Base-by-base conservation (phyloP, 2,888 invertebrate genomes). In the Drosophila neonasuta region DNA sequence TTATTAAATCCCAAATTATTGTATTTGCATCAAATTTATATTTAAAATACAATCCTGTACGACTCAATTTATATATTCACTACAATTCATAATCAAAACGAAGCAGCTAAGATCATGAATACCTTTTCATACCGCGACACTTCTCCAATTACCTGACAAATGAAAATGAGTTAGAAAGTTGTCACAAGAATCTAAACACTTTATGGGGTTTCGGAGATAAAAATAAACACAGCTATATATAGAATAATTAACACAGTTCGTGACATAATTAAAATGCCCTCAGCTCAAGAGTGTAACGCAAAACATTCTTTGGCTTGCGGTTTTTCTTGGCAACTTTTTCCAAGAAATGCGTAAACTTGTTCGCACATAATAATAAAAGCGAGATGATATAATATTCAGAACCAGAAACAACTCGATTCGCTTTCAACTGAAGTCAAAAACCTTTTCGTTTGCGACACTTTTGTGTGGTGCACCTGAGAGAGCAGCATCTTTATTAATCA, bases 401-500 rank as follows among this genome's bases (percentile, higher is more conserved):
- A 30, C 13, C 0, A 10, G 13, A 46, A 13, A 46, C 9, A 34
- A n/a, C 32, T n/a, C 11, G 13, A 44, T 20, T 32, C 15, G 17
- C 44, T 32, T 44, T 44, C 15, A 55, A n/a, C 3, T 34, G 1
- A 6, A 13, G 13, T 6, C 2, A 15, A 15, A 41, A 41, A 36
- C 11, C 4, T 36, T 36, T 36, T 32, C 39, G 11, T 3, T 41
- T 41, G 7, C 9, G 48, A 63, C 52, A 68, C n/a, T 52, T 77
- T 73, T 60, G 76, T 68, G n/a, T 48, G 61, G 52, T 78, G 64
- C 57, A 36, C 17, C 41, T 41, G 24, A 24, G 6, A 24, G 24
- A 4, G 15, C 46, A 45, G 59, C 54, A 51, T 48, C 66, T 59
- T 45, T 60, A 78, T 78, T 75, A 78, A 75, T 79, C 68, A 71